Percentiles rank a stretch among this genome's conserved stretches.
Conservation (phyloP, 2,888 invertebrate genomes). For the Trachelus iudaicus region DNA sequence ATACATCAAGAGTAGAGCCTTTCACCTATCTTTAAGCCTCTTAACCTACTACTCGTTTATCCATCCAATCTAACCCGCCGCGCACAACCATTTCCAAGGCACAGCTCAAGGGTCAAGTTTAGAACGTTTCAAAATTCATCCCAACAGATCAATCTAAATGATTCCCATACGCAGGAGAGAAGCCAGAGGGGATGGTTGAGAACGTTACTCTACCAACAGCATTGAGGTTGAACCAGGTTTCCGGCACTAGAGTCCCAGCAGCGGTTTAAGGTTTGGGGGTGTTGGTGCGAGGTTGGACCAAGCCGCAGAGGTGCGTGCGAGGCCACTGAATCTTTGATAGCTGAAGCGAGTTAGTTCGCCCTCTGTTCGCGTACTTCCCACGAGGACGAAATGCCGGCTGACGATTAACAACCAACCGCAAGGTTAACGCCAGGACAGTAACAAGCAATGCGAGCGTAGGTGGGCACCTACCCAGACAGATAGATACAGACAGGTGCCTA, state of each 20-base stretch:
- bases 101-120: not conserved
- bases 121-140: not conserved
- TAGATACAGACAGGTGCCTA: not conserved
- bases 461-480: not conserved
- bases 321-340: slow-evolving; percentile 60
- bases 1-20: too few species aligned
- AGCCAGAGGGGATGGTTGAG: not conserved
- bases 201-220: not conserved
- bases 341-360: slow-evolving; percentile 43
- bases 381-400: slow-evolving; percentile 30
- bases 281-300: slow-evolving; percentile 41
- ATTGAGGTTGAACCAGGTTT: not conserved
- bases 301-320: slow-evolving; percentile 55
- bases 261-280: slow-evolving; percentile 43
- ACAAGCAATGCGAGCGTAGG: not conserved
- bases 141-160: not conserved
- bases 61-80: not conserved
- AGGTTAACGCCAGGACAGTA: not conserved
- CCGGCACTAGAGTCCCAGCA: slow-evolving; percentile 2
- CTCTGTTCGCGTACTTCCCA: slow-evolving; percentile 34
- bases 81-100: not conserved
- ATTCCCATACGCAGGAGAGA: not conserved
- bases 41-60: not conserved
- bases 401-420: slow-evolving; percentile 34
- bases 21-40: too few species aligned